Percentiles rank a stretch among this genome's conserved stretches.
Conservation (phyloP, 2,888 invertebrate species). For the Fabriciana adippe region DNA sequence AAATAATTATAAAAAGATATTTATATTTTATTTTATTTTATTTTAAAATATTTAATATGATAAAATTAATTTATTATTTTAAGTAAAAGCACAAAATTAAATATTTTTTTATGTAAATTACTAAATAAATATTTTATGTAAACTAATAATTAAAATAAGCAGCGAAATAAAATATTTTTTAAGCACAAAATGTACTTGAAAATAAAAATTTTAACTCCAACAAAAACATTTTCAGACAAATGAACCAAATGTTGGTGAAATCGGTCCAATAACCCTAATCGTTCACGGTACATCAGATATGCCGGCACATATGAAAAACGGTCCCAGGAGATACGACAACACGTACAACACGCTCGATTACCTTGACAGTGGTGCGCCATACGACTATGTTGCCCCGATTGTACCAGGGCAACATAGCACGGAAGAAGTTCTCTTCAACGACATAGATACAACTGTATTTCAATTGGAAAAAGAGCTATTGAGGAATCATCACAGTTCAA, state of each 20-base stretch:
- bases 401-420: slow-evolving; percentile 51
- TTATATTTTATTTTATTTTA: too few relatives aligned
- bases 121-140: too few relatives aligned
- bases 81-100: too few relatives aligned
- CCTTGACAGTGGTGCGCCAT: slow-evolving; percentile 32
- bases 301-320: slow-evolving; percentile 84
- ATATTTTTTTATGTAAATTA: too few relatives aligned
- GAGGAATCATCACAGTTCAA: slow-evolving; percentile 63
- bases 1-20: too few relatives aligned
- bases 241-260: slow-evolving; percentile 79
- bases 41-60: too few relatives aligned
- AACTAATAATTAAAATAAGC: too few relatives aligned
- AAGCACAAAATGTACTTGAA: too few relatives aligned
- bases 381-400: slow-evolving; percentile 45
- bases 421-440: slow-evolving; percentile 44
- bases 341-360: slow-evolving; percentile 67
- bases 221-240: slow-evolving; percentile 52
- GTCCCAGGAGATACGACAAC: slow-evolving; percentile 78
- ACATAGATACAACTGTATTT: slow-evolving; percentile 49
- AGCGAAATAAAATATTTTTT: background rate
- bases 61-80: too few relatives aligned
- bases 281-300: slow-evolving; percentile 87
- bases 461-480: slow-evolving; percentile 65
- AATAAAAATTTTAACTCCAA: background rate
- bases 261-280: slow-evolving; percentile 83